Conservation (phyloP, 2,888 invertebrate genomes). For the Latrodectus elegans region DNA sequence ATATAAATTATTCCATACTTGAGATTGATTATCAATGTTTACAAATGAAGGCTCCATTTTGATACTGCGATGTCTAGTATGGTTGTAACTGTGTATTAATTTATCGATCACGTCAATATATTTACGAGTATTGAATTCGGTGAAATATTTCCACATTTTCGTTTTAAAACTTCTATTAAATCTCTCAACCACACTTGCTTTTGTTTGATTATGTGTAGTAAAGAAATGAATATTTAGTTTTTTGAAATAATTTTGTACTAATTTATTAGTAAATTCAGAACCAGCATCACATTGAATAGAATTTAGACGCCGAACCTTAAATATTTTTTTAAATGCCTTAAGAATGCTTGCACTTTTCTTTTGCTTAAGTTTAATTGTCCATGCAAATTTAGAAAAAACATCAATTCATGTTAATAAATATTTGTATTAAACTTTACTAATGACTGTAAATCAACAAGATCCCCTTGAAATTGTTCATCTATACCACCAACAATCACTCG, state of each 20-base stretch:
- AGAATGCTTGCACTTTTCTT: background rate
- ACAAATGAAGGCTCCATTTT: conserved; percentile 4
- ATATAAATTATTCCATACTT: conserved; percentile 18
- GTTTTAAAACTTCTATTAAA: conserved; percentile 73
- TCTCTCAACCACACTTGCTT: conserved; percentile 73
- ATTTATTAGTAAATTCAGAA: conserved; percentile 70
- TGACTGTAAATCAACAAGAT: conserved; percentile 70
- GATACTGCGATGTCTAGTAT: conserved; percentile 10
- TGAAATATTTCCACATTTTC: conserved; percentile 42
- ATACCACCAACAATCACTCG: conserved; percentile 67
- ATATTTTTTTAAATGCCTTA: background rate
- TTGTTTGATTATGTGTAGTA: conserved; percentile 72
- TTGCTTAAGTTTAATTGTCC: background rate
- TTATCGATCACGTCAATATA: conserved; percentile 22
- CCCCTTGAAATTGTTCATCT: conserved; percentile 71
- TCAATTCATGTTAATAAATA: conserved; percentile 71
- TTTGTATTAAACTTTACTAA: conserved; percentile 62
- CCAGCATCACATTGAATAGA: conserved; percentile 71
- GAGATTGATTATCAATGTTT: background rate
- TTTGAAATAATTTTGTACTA: conserved; percentile 55
- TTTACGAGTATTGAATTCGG: conserved; percentile 8
- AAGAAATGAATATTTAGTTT: conserved; percentile 70
- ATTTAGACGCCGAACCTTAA: conserved; percentile 60
- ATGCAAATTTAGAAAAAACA: background rate
- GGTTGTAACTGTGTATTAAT: conserved; percentile 36